Evolutionary conservation across 2,888 invertebrate species (phyloP), one percentile per base, ranked within the genome.

Genomic region (Suillia variegata): DNA sequence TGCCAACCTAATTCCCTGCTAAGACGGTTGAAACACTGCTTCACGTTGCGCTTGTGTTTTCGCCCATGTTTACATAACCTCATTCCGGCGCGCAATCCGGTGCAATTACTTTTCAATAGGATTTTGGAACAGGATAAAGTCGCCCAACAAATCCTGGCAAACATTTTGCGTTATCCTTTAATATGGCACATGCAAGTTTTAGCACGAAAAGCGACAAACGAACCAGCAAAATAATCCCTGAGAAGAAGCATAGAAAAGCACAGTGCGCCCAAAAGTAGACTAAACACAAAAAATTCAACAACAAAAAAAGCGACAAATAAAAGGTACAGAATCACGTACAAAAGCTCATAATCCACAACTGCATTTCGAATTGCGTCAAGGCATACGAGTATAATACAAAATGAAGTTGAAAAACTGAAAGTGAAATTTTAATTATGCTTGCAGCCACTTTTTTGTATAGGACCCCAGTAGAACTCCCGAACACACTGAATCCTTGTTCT

Each of bases 381-480:
- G n/a, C n/a, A n/a, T n/a, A n/a, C n/a, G n/a, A n/a, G n/a, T n/a
- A n/a, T n/a, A n/a, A n/a, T 72, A 73, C 67, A 62, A 70, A 71
- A 38, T 38, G 38, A 38, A 38, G 38, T 38, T n/a, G 10, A 38
- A 5, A 22, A 58, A 60, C 55, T 62, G 67, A 75, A 77, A 75
- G 75, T 74, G 76, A 75, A 76, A 74, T 73, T 73, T 73, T 75
- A 75, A 76, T 75, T 75, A 76, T 76, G 69, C 71, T 74, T 34
- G 49, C 57, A 38, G 38, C 38, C 38, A 38, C 38, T 38, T 38
- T n/a, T n/a, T 26, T 26, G 38, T n/a, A 10, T 38, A 13, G 38
- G 38, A n/a, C 6, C 26, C 26, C 26, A 26, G n/a, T 10, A 26
- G 26, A 26, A 6, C 4, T 10, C 38, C 38, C 38, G 31, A 31